These are phyloP conservation scores for Pollenia labialis DNA, from an alignment of 2,888 invertebrate species.

Conservation along the genomic window DNA sequence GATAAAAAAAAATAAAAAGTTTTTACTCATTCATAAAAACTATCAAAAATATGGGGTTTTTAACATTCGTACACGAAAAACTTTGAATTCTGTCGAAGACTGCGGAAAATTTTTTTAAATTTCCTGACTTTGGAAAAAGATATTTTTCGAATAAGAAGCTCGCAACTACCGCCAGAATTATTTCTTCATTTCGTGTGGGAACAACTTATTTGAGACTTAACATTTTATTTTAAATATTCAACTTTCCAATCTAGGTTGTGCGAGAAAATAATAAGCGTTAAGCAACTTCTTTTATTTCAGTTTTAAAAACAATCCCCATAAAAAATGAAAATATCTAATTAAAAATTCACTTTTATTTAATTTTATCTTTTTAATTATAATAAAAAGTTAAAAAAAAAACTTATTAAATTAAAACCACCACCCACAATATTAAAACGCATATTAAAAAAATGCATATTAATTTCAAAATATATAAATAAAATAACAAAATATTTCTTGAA, in stretches of 20 bases:
- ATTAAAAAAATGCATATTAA: slow-evolving; percentile 43
- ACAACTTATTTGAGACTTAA: no score
- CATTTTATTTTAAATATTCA: no score
- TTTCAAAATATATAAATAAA: slow-evolving; percentile 23
- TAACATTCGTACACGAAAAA: no score
- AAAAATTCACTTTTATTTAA: slow-evolving; percentile 55
- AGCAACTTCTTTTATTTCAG: slow-evolving; percentile 3
- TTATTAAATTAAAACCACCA: slow-evolving; percentile 22
- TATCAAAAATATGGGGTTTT: no score
- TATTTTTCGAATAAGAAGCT: no score
- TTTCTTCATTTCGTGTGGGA: no score
- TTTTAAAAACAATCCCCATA: neutral
- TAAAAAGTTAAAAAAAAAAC: neutral
- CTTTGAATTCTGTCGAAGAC: no score
- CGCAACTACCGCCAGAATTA: no score
- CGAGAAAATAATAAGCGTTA: neutral
- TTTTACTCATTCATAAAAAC: no score
- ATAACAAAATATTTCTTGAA: slow-evolving; percentile 6
- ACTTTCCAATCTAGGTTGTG: neutral
- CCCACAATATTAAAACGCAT: slow-evolving; percentile 49
- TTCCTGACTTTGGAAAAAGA: no score
- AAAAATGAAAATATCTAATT: slow-evolving; percentile 8
- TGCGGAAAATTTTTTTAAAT: no score
- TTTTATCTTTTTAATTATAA: slow-evolving; percentile 33
- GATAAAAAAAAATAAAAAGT: no score